Conservation (phyloP, 2,113 vertebrate species). For the Chaenogobius annularis region DNA sequence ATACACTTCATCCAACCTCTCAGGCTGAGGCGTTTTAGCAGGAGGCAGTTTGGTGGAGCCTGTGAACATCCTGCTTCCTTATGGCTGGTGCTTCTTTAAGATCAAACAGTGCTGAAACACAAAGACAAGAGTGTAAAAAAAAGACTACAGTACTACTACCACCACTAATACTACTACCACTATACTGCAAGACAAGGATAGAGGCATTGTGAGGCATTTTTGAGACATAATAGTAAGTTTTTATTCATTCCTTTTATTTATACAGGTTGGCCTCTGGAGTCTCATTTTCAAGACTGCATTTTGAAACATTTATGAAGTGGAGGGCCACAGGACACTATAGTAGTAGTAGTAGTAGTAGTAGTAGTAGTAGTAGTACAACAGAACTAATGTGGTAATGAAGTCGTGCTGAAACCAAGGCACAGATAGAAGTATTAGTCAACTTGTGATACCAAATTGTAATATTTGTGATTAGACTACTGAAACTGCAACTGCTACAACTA, state of each 20-base stretch:
- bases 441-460: neutral
- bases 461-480: neutral
- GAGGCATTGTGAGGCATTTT: constrained; percentile 10
- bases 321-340: neutral
- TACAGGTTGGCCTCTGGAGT: no score
- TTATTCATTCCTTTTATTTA: no score
- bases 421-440: neutral
- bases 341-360: neutral
- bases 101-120: constrained; percentile 62
- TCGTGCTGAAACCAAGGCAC: neutral
- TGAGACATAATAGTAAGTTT: constrained; percentile 24
- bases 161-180: neutral
- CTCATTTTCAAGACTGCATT: neutral
- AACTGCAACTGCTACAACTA: neutral
- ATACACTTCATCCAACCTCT: constrained; percentile 75
- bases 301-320: neutral
- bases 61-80: constrained; percentile 78
- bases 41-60: constrained; percentile 75
- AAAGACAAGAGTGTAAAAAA: constrained; percentile 1
- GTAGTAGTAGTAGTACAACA: no score
- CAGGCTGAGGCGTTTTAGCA: constrained; percentile 72
- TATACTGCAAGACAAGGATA: no score
- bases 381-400: neutral
- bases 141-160: neutral
- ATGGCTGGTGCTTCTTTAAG: constrained; percentile 63